Evolutionary conservation across 2,888 invertebrate genomes (phyloP).

Genomic region (Melangyna quadrimaculata): DNA sequence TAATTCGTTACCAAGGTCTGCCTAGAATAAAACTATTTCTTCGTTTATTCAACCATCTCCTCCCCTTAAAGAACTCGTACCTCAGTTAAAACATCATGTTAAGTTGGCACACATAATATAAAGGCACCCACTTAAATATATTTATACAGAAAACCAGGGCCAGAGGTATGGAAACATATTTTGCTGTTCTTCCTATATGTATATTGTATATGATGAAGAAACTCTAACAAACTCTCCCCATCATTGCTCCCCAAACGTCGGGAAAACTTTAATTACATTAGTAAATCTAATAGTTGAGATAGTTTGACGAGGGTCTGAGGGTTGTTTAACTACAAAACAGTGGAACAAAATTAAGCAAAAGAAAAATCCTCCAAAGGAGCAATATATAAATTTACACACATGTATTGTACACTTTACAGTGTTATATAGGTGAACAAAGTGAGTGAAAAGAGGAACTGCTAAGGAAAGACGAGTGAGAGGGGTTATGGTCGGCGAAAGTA

Average conservation of each 20-base stretch:
- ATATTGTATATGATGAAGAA: background rate
- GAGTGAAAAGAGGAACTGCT: background rate
- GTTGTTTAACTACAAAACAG: constrained; percentile 62
- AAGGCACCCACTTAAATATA: background rate
- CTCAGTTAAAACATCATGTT: constrained; percentile 53
- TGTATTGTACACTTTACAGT: too few relatives aligned
- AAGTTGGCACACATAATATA: constrained; percentile 24
- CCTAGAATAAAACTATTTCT: constrained; percentile 13
- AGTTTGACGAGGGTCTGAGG: constrained; percentile 66
- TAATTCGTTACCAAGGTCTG: background rate
- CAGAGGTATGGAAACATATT: constrained; percentile 35
- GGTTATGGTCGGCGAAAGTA: background rate
- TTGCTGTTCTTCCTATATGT: background rate
- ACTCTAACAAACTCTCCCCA: background rate
- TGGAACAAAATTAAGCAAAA: constrained; percentile 24
- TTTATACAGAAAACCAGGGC: constrained; percentile 17
- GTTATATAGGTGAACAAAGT: constrained; percentile 22
- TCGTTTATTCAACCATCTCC: background rate
- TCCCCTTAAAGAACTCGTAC: background rate
- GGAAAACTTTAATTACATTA: constrained; percentile 68
- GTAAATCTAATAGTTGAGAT: constrained; percentile 70
- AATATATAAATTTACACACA: background rate
- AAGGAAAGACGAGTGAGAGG: background rate
- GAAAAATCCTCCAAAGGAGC: constrained; percentile 22
- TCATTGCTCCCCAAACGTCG: background rate